Conservation (phyloP, 1,140 invertebrate genomes). For the Leptinotarsa undecemlineata region DNA sequence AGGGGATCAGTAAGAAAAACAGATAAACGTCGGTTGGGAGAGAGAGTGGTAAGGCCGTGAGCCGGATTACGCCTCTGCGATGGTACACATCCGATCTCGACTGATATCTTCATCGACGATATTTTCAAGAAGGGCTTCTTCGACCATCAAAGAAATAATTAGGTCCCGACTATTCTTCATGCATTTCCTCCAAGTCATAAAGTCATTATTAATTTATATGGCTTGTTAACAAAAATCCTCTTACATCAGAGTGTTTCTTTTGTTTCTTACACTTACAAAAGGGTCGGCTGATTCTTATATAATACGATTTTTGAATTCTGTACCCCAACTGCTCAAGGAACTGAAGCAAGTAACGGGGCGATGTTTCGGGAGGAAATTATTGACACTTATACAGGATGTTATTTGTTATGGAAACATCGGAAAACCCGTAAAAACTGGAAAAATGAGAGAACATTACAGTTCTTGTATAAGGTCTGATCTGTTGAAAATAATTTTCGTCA, state of each 20-base stretch:
- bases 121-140: slow-evolving; percentile 19
- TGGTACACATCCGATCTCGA: slow-evolving; percentile 40
- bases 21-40: slow-evolving; percentile 32
- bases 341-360: background rate
- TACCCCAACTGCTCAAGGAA: background rate
- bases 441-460: no score
- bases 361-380: no score
- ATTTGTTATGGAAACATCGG: no score
- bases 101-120: slow-evolving; percentile 24
- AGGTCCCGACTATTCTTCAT: slow-evolving; percentile 37
- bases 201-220: slow-evolving; percentile 48
- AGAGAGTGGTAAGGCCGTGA: slow-evolving; percentile 28
- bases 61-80: slow-evolving; percentile 31
- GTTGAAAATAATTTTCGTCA: no score
- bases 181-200: slow-evolving; percentile 36
- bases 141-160: slow-evolving; percentile 45
- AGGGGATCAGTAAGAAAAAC: slow-evolving; percentile 32
- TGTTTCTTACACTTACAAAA: slow-evolving; percentile 35
- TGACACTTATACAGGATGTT: no score
- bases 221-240: slow-evolving; percentile 48
- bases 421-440: no score
- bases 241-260: slow-evolving; percentile 42
- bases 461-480: no score
- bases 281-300: background rate
- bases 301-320: background rate